These are phyloP conservation scores for Sebastes trivittatus DNA, from an alignment of 2,797 vertebrate species.

Conservation along the genomic window DNA sequence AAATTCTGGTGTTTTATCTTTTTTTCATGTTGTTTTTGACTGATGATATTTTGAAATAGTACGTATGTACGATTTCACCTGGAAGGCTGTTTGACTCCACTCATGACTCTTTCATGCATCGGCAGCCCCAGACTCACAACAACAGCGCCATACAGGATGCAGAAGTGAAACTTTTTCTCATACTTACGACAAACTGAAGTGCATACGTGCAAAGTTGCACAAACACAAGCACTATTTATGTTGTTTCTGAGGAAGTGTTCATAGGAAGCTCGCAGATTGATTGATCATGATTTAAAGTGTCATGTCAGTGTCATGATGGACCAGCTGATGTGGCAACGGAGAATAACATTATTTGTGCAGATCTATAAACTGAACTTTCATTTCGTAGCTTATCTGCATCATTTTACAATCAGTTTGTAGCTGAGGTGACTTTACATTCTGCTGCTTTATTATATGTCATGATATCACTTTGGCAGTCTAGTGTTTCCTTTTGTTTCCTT, in stretches of 20 bases:
- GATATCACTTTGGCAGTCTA: too few relatives aligned
- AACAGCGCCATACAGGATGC: background rate
- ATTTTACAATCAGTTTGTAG: background rate
- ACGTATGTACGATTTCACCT: background rate
- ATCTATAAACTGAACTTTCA: background rate
- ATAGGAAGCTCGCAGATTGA: background rate
- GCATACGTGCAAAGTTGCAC: background rate
- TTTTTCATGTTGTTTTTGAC: background rate
- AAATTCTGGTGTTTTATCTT: background rate
- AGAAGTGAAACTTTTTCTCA: background rate
- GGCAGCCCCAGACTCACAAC: background rate
- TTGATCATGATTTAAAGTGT: background rate
- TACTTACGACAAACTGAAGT: background rate
- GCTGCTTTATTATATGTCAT: background rate
- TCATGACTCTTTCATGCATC: background rate
- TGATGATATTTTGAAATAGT: background rate
- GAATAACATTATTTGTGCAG: background rate
- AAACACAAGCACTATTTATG: background rate
- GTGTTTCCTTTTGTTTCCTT: too few relatives aligned
- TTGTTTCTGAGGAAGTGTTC: background rate
- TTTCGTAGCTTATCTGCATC: background rate
- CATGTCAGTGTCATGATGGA: too few relatives aligned
- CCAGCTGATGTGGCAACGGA: background rate
- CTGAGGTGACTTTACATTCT: background rate
- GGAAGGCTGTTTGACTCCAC: background rate